These are phyloP conservation scores for Labeo calbasu DNA, from an alignment of 2,797 vertebrate genomes.

Conservation along the genomic window DNA sequence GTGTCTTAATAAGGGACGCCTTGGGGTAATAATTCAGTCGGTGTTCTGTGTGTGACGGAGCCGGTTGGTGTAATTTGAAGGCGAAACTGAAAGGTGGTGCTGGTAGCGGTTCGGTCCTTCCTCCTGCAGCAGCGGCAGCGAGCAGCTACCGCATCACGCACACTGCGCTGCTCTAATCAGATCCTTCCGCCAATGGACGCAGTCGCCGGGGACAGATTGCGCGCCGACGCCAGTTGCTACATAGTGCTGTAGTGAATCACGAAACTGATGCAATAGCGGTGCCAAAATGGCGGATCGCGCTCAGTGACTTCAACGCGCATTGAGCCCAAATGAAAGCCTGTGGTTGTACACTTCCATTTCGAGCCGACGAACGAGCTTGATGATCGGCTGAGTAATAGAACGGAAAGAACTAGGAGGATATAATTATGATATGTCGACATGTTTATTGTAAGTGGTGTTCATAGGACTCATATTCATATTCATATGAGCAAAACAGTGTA, in stretches of 20 bases:
- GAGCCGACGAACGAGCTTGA: conserved; percentile 11
- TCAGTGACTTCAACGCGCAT: not conserved
- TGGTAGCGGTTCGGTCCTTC: conserved; percentile 75
- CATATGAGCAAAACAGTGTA: not conserved
- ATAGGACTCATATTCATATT: not conserved
- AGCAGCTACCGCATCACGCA: conserved; percentile 82
- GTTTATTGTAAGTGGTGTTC: not conserved
- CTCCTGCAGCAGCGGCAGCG: conserved; percentile 77
- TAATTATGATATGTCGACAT: not conserved
- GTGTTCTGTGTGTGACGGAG: conserved; percentile 58
- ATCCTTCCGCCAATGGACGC: conserved; percentile 72
- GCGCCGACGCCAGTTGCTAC: conserved; percentile 54
- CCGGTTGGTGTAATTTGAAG: conserved; percentile 70
- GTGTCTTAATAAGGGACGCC: conserved; percentile 67
- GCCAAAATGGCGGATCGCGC: conserved; percentile 40
- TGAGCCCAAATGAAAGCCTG: conserved; percentile 72
- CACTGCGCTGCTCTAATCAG: conserved; percentile 64
- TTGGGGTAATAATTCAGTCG: conserved; percentile 56
- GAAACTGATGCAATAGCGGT: conserved; percentile 65
- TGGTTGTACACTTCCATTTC: conserved; percentile 16
- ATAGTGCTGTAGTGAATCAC: conserved; percentile 43
- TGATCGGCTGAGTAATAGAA: not conserved
- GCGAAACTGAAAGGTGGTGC: conserved; percentile 79
- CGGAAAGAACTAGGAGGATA: not conserved
- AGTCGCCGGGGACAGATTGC: conserved; percentile 52